A percentile compares a stretch with the other conserved stretches of the same genome.
Conservation (phyloP, 2,888 invertebrate species). For the Drosophila formosana region DNA sequence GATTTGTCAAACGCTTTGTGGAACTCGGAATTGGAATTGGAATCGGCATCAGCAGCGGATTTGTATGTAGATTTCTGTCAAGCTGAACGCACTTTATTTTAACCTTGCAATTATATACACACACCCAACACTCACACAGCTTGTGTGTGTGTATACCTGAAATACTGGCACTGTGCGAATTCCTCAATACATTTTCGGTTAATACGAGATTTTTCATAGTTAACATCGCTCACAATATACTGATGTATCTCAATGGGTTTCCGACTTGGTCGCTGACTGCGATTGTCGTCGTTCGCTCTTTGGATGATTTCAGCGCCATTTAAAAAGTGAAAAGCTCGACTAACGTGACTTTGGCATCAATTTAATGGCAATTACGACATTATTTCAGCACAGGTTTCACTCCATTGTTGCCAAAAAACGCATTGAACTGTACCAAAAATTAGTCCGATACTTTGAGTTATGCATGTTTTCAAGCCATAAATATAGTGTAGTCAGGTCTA, state of each 20-base stretch:
- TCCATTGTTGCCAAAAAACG: slow-evolving; percentile 18
- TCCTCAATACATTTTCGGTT: slow-evolving; percentile 40
- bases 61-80: slow-evolving; percentile 23
- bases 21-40: slow-evolving; percentile 16
- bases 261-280: slow-evolving; percentile 6
- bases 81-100: slow-evolving; percentile 31
- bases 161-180: slow-evolving; percentile 26
- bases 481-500: slow-evolving; percentile 15
- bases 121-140: slow-evolving; percentile 1
- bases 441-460: slow-evolving; percentile 10
- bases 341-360: slow-evolving; percentile 38
- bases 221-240: slow-evolving; percentile 7
- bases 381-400: slow-evolving; percentile 31
- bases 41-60: slow-evolving; percentile 4
- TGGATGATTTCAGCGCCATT: slow-evolving; percentile 32
- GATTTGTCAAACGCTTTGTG: slow-evolving; percentile 45
- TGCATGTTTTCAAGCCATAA: slow-evolving; percentile 29
- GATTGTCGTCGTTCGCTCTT: not conserved
- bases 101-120: slow-evolving; percentile 39
- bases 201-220: slow-evolving; percentile 30
- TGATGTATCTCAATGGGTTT: slow-evolving; percentile 9
- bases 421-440: slow-evolving; percentile 33
- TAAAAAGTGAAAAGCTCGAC: slow-evolving; percentile 54
- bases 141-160: slow-evolving; percentile 26
- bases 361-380: slow-evolving; percentile 48